These are phyloP conservation scores for Drosophila lacteicornis DNA, from an alignment of 1,140 invertebrate species.

Conservation along the genomic window DNA sequence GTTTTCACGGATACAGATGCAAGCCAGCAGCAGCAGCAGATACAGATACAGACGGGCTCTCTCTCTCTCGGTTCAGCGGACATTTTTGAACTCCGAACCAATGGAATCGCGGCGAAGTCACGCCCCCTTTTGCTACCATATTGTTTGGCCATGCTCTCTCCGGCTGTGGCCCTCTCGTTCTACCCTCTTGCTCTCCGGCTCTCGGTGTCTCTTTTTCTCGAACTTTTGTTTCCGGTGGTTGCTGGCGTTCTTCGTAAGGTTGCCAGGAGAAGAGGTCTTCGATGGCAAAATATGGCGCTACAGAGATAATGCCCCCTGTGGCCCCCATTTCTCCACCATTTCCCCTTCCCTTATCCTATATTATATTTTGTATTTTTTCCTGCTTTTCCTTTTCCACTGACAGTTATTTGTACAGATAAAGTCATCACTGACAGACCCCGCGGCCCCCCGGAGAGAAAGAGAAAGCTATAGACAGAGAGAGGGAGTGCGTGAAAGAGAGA, in stretches of 20 bases:
- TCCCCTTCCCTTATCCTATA: background rate
- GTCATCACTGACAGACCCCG: constrained; percentile 77
- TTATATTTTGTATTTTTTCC: constrained; percentile 19
- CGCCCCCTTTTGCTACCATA: constrained; percentile 38
- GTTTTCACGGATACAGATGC: constrained; percentile 17
- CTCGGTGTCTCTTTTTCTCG: constrained; percentile 33
- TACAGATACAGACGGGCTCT: constrained; percentile 2
- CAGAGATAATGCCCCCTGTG: constrained; percentile 26
- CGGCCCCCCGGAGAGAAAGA: constrained; percentile 31
- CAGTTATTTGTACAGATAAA: constrained; percentile 84
- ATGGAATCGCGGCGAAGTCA: constrained; percentile 39
- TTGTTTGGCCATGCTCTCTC: constrained; percentile 21
- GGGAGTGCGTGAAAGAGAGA: constrained; percentile 17
- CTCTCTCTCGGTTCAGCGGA: constrained; percentile 29
- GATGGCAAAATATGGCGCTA: constrained; percentile 64
- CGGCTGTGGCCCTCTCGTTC: constrained; percentile 34
- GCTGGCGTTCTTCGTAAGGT: constrained; percentile 54
- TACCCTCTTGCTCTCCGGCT: constrained; percentile 25
- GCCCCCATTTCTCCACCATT: background rate
- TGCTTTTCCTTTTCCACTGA: constrained; percentile 50
- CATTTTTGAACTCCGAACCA: constrained; percentile 53
- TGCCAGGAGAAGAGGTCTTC: constrained; percentile 43
- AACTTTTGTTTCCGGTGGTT: constrained; percentile 29
- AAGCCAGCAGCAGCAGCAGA: background rate
- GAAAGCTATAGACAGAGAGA: constrained; percentile 19